Evolutionary conservation across 2,888 invertebrate species (phyloP).

Genomic region (Spatulosminthurus flaviceps): DNA sequence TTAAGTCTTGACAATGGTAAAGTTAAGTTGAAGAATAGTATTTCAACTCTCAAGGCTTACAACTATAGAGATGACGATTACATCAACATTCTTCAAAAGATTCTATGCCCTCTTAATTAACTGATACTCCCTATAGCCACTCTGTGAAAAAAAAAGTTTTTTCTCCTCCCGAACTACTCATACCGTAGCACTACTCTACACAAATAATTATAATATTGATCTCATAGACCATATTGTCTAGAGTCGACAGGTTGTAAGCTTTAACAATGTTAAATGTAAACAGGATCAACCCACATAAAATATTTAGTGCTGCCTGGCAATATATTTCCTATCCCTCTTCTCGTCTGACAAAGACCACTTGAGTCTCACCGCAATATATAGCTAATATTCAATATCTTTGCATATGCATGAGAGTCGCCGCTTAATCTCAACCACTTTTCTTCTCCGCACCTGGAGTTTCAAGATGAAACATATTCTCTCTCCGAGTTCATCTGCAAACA

Average conservation of each 20-base stretch:
- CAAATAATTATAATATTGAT: constrained; percentile 16
- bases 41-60: constrained; percentile 27
- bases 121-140: constrained; percentile 20
- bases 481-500: no score
- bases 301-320: no score
- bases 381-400: no score
- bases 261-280: constrained; percentile 16
- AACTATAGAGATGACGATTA: constrained; percentile 25
- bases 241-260: not conserved
- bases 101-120: constrained; percentile 28
- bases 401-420: no score
- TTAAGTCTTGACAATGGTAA: constrained; percentile 33
- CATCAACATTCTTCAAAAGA: constrained; percentile 37
- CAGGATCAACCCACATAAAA: not conserved
- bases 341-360: not conserved
- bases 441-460: no score
- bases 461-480: no score
- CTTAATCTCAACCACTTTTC: no score
- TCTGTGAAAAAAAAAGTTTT: no score
- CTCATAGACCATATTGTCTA: constrained; percentile 16
- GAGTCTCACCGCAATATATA: no score
- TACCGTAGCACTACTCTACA: not conserved
- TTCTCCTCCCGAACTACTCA: not conserved
- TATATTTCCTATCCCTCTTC: not conserved
- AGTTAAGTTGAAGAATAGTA: constrained; percentile 10